phyloP scores from a whole-genome alignment of 2,797 vertebrate species.

The Schizothorax lantsangensis region DNA sequence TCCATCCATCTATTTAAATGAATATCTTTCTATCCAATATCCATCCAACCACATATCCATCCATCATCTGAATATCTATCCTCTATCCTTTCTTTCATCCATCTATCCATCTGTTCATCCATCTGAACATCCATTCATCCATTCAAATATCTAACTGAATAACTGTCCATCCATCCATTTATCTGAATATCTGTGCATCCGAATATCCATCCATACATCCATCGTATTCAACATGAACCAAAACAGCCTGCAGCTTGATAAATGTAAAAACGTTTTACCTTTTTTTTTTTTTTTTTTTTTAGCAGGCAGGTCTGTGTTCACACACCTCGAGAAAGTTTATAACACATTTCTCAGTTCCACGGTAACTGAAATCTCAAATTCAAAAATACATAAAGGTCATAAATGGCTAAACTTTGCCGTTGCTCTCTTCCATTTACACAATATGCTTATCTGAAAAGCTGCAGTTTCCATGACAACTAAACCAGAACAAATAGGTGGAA shows the following conservation, averaged over 20 bases:
- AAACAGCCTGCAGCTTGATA: not conserved
- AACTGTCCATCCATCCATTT: not conserved
- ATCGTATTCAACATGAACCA: not conserved
- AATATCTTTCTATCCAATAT: too few relatives aligned
- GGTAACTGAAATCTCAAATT: constrained; percentile 33
- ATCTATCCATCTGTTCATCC: not conserved
- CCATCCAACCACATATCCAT: too few relatives aligned
- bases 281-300: too few relatives aligned
- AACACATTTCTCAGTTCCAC: constrained; percentile 23
- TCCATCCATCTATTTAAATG: not conserved
- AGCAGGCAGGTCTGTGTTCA: not conserved
- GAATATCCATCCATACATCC: too few relatives aligned
- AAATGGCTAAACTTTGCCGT: constrained; percentile 59
- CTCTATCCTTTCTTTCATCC: too few relatives aligned
- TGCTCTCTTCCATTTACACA: constrained; percentile 49
- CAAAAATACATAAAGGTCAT: constrained; percentile 65
- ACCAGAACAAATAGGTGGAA: constrained; percentile 52
- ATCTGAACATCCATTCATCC: not conserved
- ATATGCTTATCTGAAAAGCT: constrained; percentile 43
- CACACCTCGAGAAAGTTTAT: constrained; percentile 8
- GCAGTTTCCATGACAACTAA: constrained; percentile 62
- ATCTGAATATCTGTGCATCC: not conserved
- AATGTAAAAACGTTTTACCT: not conserved
- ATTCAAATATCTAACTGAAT: not conserved
- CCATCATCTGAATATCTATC: too few relatives aligned